Evolutionary conservation across 1,140 invertebrate genomes (phyloP), one percentile per base, ranked within the genome.

Genomic region (Chymomyza costata): DNA sequence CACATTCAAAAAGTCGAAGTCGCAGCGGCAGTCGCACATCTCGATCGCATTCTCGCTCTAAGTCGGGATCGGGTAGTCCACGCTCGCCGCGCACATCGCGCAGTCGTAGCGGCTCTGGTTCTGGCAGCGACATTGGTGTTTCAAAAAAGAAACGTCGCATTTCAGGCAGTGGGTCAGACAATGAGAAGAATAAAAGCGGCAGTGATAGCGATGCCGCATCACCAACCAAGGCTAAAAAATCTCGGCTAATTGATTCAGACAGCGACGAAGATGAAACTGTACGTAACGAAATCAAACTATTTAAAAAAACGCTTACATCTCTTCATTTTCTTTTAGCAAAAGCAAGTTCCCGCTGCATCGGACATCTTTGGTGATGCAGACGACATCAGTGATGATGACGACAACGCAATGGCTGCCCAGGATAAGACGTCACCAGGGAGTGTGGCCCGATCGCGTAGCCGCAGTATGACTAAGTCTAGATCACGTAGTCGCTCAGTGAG

Each of bases 321-420:
- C n/a, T 13, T 18, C 28, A 14, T 14, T 16, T 16, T 6, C n/a
- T 47, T 61, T 2, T 8, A 83, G 80, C 11, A 15, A 3, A 51
- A 78, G 16, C 64, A 78, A 48, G 61, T 74, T 0, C 73, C 82
- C 0, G 82, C 78, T 10, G 93, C 93, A 5, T 91, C 93, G 55
- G 94, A 94, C 31, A 87, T 98, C 15, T 98, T 98, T 87, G 96
- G 96, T 31, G 95, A 96, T 87, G 95, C 95, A 17, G 94, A 94
- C 67, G 95, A 97, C 80, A 97, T 97, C 13, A 97, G 94, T 85
- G 91, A 93, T 32, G 93, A 93, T 32, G 93, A 94, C 58, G 91
- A 89, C 10, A 52, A 87, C 66, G 84, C 88, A n/a, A n/a, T n/a
- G 25, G 81, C 80, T 21, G 86, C 82, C 17, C 82, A 83, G 2